Conservation (phyloP, 2,888 invertebrate genomes). For the Scotopteryx bipunctaria region DNA sequence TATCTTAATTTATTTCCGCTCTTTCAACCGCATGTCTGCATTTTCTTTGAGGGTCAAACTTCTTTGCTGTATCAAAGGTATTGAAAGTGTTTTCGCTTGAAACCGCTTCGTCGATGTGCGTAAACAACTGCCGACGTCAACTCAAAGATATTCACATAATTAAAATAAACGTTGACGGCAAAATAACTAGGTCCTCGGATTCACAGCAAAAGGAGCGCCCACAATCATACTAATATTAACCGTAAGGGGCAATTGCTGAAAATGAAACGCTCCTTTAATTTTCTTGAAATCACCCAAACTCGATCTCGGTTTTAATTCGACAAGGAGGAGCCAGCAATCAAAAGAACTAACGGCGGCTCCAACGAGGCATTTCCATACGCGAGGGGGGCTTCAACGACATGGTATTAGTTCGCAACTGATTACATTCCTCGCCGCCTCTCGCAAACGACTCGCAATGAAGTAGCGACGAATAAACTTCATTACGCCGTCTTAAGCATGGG, state of each 20-base stretch:
- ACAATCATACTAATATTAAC: constrained; percentile 77
- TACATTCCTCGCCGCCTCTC: constrained; percentile 75
- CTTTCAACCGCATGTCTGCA: constrained; percentile 52
- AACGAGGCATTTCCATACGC: constrained; percentile 81
- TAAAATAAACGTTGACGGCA: constrained; percentile 63
- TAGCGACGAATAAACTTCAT: constrained; percentile 82
- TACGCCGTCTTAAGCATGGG: constrained; percentile 79
- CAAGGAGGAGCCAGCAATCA: constrained; percentile 76
- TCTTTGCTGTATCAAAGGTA: constrained; percentile 23
- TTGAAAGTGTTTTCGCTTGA: constrained; percentile 17
- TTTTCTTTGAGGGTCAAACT: constrained; percentile 54
- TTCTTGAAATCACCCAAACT: constrained; percentile 71
- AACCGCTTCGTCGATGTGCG: constrained; percentile 12
- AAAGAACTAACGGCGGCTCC: constrained; percentile 78
- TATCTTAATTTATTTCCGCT: constrained; percentile 49
- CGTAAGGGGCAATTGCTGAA: constrained; percentile 66
- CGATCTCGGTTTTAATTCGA: constrained; percentile 78
- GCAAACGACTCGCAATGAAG: constrained; percentile 79
- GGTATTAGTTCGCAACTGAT: constrained; percentile 82
- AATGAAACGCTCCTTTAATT: constrained; percentile 78
- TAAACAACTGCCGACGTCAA: constrained; percentile 32
- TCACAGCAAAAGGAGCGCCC: constrained; percentile 53
- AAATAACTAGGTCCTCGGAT: constrained; percentile 60
- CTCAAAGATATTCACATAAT: constrained; percentile 59
- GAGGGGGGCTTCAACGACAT: constrained; percentile 73